These are phyloP conservation scores for Pitta sordida DNA, from an alignment of 2,113 vertebrate genomes.

Conservation along the genomic window DNA sequence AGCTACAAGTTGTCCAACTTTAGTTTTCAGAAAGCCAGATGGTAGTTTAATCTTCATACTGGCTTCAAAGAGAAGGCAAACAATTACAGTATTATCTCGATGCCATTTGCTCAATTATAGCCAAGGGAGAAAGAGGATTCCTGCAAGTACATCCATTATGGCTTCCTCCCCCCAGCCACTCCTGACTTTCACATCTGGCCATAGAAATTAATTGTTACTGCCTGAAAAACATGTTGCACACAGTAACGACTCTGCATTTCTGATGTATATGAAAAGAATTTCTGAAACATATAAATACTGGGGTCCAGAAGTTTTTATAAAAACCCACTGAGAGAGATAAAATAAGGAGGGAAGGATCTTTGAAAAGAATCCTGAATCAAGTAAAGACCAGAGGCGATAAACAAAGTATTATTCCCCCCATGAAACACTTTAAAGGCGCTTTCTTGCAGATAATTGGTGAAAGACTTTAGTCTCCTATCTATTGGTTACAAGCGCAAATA, in stretches of 20 bases:
- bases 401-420: background rate
- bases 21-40: conserved; percentile 24
- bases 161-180: no score
- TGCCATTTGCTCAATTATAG: conserved; percentile 19
- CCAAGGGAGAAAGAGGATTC: background rate
- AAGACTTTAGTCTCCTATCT: background rate
- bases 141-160: background rate
- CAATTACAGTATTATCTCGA: background rate
- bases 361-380: background rate
- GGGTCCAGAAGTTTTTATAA: background rate
- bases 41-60: conserved; percentile 13
- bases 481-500: background rate
- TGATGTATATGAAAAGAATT: background rate
- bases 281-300: background rate
- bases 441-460: background rate
- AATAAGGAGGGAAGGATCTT: background rate
- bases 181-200: background rate
- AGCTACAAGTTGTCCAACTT: conserved; percentile 10
- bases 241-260: background rate
- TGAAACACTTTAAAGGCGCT: background rate
- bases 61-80: conserved; percentile 4
- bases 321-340: background rate
- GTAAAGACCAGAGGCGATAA: background rate
- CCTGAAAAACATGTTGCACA: background rate
- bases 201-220: background rate